Percentiles rank a stretch among this genome's conserved stretches.
Evolutionary conservation across 2,797 vertebrate species (phyloP).

Genomic region (Hephaestus fuliginosus): DNA sequence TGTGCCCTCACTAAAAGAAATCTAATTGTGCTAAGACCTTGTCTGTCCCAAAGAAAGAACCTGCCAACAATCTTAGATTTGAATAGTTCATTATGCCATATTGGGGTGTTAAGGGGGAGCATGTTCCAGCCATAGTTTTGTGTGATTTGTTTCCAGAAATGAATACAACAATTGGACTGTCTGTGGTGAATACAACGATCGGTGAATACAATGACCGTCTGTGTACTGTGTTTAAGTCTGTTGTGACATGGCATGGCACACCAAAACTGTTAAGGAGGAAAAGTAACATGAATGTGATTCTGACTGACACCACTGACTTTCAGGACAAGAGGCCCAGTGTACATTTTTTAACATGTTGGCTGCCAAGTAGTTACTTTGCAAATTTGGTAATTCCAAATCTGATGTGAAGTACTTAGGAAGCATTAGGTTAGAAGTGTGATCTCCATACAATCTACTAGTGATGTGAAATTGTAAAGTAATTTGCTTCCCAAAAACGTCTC

Average conservation of each 20-base stretch:
- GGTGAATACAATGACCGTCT: not conserved
- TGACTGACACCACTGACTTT: not conserved
- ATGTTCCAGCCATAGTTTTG: slow-evolving; percentile 16
- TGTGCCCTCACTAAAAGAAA: not conserved
- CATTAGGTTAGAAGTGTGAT: too few species aligned
- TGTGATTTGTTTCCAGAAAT: slow-evolving; percentile 30
- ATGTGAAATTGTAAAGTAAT: too few species aligned
- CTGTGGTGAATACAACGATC: too few species aligned
- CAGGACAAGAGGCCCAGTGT: not conserved
- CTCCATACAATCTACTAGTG: too few species aligned
- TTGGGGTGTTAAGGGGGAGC: not conserved
- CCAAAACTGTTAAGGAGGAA: not conserved
- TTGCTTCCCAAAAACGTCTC: too few species aligned
- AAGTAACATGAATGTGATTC: not conserved
- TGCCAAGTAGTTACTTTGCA: not conserved
- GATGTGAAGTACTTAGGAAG: too few species aligned
- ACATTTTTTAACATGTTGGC: not conserved
- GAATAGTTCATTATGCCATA: slow-evolving; percentile 26
- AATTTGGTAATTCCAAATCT: not conserved
- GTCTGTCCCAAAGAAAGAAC: slow-evolving; percentile 1
- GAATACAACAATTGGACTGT: not conserved
- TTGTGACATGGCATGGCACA: slow-evolving; percentile 6
- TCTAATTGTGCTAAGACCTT: not conserved
- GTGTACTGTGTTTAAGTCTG: slow-evolving; percentile 19
- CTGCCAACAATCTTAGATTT: slow-evolving; percentile 14